phyloP scores from a whole-genome alignment of 2,113 vertebrate species.

The Brevimyrus niger region DNA sequence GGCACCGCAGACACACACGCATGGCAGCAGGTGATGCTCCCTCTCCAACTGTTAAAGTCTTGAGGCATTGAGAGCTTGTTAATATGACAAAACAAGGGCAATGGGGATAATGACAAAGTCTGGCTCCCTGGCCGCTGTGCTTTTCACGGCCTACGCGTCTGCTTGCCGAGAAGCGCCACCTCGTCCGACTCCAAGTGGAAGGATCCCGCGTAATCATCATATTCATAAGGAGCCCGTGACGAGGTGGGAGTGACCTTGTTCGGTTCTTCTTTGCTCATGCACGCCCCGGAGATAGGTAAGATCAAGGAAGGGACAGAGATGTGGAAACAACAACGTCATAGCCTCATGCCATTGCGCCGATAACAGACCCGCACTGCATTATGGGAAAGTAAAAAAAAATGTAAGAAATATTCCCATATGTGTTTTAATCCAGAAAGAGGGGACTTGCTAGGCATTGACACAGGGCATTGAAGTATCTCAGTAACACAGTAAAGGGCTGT shows the following conservation, averaged over 20 bases:
- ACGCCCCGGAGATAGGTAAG: conserved; percentile 46
- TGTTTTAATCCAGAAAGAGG: background rate
- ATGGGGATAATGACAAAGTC: conserved; percentile 24
- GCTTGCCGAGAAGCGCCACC: conserved; percentile 32
- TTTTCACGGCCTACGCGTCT: conserved; percentile 30
- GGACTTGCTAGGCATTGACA: background rate
- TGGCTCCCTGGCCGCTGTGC: conserved; percentile 6
- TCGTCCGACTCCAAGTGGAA: conserved; percentile 39
- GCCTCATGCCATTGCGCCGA: conserved; percentile 38
- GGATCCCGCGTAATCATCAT: conserved; percentile 57
- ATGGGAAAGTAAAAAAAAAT: background rate
- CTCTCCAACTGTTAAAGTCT: background rate
- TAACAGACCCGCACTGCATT: background rate
- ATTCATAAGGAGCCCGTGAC: conserved; percentile 54
- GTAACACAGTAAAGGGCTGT: background rate
- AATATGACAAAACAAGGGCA: conserved; percentile 23
- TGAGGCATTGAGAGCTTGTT: background rate
- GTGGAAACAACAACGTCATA: conserved; percentile 48
- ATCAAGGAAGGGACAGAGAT: conserved; percentile 60
- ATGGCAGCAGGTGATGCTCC: background rate
- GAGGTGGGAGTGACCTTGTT: conserved; percentile 59
- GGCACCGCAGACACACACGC: background rate
- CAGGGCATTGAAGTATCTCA: background rate
- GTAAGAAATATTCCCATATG: background rate
- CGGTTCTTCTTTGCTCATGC: conserved; percentile 45